Conservation (phyloP, 2,888 invertebrate species). For the Stegana nigrithorax region DNA sequence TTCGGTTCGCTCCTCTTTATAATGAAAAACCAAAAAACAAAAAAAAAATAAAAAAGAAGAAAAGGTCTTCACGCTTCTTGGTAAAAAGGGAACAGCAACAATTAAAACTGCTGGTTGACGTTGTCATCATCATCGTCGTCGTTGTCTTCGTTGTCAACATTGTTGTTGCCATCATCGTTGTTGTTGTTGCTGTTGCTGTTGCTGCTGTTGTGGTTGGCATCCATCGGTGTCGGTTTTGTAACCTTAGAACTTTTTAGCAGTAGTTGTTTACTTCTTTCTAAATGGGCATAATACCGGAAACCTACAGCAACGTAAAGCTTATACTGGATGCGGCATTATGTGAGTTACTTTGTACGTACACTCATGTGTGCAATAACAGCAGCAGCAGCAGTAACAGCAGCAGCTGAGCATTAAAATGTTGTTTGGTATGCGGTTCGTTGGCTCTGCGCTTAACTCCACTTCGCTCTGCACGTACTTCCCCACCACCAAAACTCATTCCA, state of each 20-base stretch:
- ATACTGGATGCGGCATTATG: neutral
- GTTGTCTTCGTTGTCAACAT: slow-evolving; percentile 24
- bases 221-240: slow-evolving; percentile 18
- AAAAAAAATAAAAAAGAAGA: neutral
- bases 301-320: slow-evolving; percentile 43
- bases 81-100: too few species aligned
- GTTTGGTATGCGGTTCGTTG: slow-evolving; percentile 24
- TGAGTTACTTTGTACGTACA: neutral
- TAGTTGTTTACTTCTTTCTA: slow-evolving; percentile 39
- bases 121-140: slow-evolving; percentile 38
- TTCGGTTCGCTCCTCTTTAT: neutral
- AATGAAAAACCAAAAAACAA: neutral
- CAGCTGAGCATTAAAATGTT: slow-evolving; percentile 50
- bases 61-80: too few species aligned
- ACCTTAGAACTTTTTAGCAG: slow-evolving; percentile 19
- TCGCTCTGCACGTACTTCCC: neutral
- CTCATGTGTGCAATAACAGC: slow-evolving; percentile 27
- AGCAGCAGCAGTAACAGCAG: slow-evolving; percentile 27
- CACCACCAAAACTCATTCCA: neutral
- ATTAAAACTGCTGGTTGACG: slow-evolving; percentile 49
- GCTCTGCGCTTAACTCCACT: neutral
- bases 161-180: slow-evolving; percentile 34
- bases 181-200: slow-evolving; percentile 24
- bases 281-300: slow-evolving; percentile 61
- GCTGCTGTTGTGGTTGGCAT: slow-evolving; percentile 19